Evolutionary conservation across 2,888 invertebrate genomes (phyloP).

Genomic region (Clusia tigrina): DNA sequence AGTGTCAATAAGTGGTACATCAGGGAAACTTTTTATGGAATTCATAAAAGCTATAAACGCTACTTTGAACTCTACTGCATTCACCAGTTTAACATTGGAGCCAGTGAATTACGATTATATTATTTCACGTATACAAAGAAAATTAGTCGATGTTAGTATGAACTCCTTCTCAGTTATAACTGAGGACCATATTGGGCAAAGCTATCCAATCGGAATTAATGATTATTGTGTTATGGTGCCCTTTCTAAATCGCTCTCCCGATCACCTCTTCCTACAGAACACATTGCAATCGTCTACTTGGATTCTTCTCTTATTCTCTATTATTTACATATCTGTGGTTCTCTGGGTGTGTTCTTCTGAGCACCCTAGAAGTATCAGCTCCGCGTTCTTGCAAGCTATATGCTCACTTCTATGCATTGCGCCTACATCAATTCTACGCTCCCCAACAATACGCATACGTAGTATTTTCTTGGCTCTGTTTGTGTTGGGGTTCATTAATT

Average conservation of each 20-base stretch:
- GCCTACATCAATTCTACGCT: constrained; percentile 40
- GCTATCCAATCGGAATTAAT: constrained; percentile 55
- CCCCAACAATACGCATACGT: constrained; percentile 42
- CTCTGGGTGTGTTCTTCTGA: constrained; percentile 50
- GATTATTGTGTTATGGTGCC: constrained; percentile 58
- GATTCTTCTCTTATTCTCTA: constrained; percentile 39
- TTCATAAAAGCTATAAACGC: constrained; percentile 51
- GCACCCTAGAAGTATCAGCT: constrained; percentile 41
- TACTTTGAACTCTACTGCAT: constrained; percentile 41
- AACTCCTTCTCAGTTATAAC: constrained; percentile 46
- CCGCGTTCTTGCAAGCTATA: constrained; percentile 48
- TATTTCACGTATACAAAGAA: constrained; percentile 25
- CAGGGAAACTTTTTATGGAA: constrained; percentile 44
- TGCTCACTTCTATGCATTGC: constrained; percentile 42
- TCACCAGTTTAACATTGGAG: constrained; percentile 23
- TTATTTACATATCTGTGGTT: constrained; percentile 41
- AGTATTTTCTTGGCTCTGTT: constrained; percentile 43
- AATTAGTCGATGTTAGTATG: constrained; percentile 49
- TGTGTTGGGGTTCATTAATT: constrained; percentile 46
- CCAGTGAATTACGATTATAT: too few species aligned
- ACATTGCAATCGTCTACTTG: constrained; percentile 44
- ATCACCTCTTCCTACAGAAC: constrained; percentile 43
- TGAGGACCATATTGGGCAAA: constrained; percentile 35
- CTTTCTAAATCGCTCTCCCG: constrained; percentile 43
- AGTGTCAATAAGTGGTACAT: constrained; percentile 44